A percentile compares a stretch with the other conserved stretches of the same genome.
These are phyloP conservation scores for Glyphotaelius pellucidus DNA, from an alignment of 2,888 invertebrate genomes.

Conservation along the genomic window DNA sequence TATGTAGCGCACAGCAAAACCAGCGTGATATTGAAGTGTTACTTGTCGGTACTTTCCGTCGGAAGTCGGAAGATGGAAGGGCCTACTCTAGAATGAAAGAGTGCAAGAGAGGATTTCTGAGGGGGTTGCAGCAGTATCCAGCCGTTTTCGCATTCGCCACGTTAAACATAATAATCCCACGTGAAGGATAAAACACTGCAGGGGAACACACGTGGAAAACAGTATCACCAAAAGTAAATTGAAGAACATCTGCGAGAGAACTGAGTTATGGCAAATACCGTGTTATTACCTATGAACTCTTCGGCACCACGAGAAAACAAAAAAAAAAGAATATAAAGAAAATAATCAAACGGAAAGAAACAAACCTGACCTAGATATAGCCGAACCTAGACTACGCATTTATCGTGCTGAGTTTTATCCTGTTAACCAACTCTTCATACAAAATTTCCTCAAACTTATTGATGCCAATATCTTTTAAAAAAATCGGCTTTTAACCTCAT, in stretches of 20 bases:
- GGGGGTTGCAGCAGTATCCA: neutral
- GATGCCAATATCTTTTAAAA: neutral
- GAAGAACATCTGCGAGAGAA: neutral
- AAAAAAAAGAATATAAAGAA: too few relatives aligned
- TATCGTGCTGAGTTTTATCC: too few relatives aligned
- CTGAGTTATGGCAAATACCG: neutral
- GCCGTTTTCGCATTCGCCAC: neutral
- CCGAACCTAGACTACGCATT: too few relatives aligned
- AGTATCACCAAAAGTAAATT: neutral
- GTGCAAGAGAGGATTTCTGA: neutral
- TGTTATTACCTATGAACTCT: neutral
- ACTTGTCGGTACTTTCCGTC: slow-evolving; percentile 12
- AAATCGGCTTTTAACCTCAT: neutral
- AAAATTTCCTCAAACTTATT: neutral
- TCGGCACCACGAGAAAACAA: too few relatives aligned
- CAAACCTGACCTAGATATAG: too few relatives aligned
- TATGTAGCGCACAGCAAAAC: neutral
- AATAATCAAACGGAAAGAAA: too few relatives aligned
- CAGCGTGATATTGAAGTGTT: neutral
- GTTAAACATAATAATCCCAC: neutral
- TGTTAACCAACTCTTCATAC: neutral
- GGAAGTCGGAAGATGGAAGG: slow-evolving; percentile 34
- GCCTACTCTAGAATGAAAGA: slow-evolving; percentile 24
- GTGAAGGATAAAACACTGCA: neutral
- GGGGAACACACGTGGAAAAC: neutral